These are phyloP conservation scores for Arenaria interpres DNA, from an alignment of 2,113 vertebrate species.

Conservation along the genomic window DNA sequence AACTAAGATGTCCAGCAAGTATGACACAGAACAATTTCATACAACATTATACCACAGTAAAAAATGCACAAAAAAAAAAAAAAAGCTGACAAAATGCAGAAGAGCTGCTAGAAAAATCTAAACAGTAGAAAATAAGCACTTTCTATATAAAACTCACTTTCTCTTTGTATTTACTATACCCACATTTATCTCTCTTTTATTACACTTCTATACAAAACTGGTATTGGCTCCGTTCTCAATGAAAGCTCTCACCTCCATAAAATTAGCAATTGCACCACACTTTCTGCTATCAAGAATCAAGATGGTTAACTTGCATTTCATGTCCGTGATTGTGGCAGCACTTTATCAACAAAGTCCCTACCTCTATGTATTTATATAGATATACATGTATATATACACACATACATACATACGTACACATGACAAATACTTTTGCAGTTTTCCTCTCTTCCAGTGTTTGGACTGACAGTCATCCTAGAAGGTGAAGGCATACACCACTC, in stretches of 20 bases:
- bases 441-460: neutral
- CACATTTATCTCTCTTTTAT: neutral
- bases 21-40: neutral
- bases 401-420: neutral
- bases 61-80: neutral
- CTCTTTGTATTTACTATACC: neutral
- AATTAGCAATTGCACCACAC: neutral
- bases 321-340: neutral
- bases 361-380: constrained; percentile 57
- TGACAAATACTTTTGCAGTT: neutral
- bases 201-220: constrained; percentile 23
- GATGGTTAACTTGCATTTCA: neutral
- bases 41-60: constrained; percentile 3
- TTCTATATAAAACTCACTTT: constrained; percentile 30
- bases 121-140: constrained; percentile 52
- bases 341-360: constrained; percentile 7
- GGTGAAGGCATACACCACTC: constrained; percentile 95
- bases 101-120: constrained; percentile 40
- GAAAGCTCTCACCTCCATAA: neutral
- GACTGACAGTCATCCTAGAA: constrained; percentile 80
- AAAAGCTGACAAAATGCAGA: neutral
- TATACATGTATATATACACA: constrained; percentile 61
- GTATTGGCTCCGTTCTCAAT: neutral
- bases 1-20: neutral
- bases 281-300: neutral